Conservation (phyloP, 2,797 vertebrate species). For the Labroides dimidiatus region DNA sequence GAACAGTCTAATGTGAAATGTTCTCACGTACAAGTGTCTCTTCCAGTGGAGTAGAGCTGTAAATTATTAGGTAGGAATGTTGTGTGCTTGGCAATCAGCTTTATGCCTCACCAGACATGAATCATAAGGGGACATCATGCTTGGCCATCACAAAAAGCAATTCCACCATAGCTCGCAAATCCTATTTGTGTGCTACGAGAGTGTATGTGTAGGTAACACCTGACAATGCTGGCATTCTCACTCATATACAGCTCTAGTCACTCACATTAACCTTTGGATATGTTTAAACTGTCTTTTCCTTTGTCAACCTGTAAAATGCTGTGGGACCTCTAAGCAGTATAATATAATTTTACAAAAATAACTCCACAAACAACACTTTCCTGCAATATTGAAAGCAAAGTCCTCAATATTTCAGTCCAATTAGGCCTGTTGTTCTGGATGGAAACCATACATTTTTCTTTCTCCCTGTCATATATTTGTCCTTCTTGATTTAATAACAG, state of each 20-base stretch:
- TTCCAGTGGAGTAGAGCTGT: slow-evolving; percentile 3
- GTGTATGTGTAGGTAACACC: slow-evolving; percentile 18
- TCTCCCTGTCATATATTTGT: neutral
- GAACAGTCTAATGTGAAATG: neutral
- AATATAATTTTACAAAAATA: neutral
- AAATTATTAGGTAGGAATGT: slow-evolving; percentile 43
- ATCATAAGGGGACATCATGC: slow-evolving; percentile 48
- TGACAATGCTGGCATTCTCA: neutral
- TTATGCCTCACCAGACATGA: slow-evolving; percentile 43
- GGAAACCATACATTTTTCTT: neutral
- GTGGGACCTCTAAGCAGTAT: neutral
- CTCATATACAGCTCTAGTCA: slow-evolving; percentile 1
- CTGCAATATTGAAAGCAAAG: neutral
- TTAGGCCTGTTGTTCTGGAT: neutral
- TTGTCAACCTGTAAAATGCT: neutral
- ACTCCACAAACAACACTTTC: neutral
- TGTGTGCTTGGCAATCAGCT: slow-evolving; percentile 28
- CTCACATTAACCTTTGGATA: neutral
- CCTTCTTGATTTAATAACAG: neutral
- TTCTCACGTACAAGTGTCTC: neutral
- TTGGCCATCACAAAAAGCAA: slow-evolving; percentile 55
- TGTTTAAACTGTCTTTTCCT: too few species aligned
- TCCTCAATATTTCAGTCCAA: neutral
- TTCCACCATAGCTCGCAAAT: slow-evolving; percentile 36
- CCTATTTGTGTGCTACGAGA: slow-evolving; percentile 17